Percentiles rank a stretch among this genome's conserved stretches.
Evolutionary conservation across 2,797 vertebrate species (phyloP).

Genomic region (Aphelocoma californica): DNA sequence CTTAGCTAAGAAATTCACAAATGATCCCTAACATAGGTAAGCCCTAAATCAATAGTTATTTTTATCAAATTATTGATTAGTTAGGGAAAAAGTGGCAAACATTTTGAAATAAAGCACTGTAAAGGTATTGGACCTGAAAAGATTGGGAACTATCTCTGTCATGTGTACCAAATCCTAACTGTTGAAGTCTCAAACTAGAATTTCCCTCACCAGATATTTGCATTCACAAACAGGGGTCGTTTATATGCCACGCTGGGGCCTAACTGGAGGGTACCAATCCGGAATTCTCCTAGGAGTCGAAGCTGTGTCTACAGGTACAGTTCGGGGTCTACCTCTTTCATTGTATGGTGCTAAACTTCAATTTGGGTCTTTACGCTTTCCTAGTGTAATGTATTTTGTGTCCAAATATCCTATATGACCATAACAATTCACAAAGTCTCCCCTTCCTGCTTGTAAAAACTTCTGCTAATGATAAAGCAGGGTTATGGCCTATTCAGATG

Average conservation of each 20-base stretch:
- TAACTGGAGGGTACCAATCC: constrained; percentile 92
- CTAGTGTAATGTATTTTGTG: background rate
- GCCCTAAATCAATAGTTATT: background rate
- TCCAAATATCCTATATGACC: background rate
- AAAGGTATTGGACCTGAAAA: background rate
- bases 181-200: background rate
- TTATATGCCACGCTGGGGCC: constrained; percentile 95
- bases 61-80: background rate
- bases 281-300: constrained; percentile 88
- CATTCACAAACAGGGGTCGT: constrained; percentile 88
- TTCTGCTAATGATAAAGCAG: background rate
- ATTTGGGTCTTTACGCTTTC: background rate
- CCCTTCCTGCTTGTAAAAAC: background rate
- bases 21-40: constrained; percentile 7
- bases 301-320: constrained; percentile 93
- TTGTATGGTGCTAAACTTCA: background rate
- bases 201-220: constrained; percentile 60
- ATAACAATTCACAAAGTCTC: background rate
- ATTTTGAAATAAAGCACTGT: background rate
- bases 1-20: constrained; percentile 14
- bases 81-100: background rate
- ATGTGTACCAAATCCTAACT: background rate
- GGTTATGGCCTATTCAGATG: background rate
- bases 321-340: constrained; percentile 36
- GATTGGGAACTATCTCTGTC: background rate